Evolutionary conservation across 2,113 vertebrate species (phyloP).

Genomic region (Chloropsis cyanopogon): DNA sequence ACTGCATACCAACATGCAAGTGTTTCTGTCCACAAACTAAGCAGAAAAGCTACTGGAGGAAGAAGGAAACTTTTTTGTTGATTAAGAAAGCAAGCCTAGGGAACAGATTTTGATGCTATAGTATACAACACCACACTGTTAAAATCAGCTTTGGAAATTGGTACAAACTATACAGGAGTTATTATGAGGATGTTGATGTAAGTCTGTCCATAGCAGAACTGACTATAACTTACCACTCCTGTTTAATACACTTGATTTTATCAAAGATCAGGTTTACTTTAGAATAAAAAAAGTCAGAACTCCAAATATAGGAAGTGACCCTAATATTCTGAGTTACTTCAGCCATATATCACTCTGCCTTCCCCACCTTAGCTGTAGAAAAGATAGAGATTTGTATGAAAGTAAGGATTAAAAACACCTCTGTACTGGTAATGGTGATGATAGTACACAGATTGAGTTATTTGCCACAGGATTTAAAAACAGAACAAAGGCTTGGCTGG

Average conservation of each 20-base stretch:
- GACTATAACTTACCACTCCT: background rate
- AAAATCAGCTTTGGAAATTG: background rate
- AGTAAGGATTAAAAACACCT: background rate
- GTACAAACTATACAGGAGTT: background rate
- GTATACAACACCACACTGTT: rapidly evolving
- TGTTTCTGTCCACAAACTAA: background rate
- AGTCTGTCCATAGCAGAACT: background rate
- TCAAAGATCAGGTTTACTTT: background rate
- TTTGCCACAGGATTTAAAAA: background rate
- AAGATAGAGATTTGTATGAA: background rate
- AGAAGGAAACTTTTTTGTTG: background rate
- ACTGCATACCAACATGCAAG: background rate
- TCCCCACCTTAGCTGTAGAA: background rate
- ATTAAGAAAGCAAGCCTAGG: background rate
- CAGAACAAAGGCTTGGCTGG: background rate
- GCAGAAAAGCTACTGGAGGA: background rate
- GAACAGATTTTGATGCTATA: background rate
- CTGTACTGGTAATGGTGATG: background rate
- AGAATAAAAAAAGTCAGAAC: background rate
- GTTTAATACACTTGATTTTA: background rate
- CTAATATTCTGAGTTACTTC: background rate
- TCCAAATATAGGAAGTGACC: background rate
- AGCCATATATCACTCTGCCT: background rate
- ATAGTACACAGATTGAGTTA: background rate
- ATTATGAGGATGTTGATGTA: background rate